These are phyloP conservation scores for Archilochus colubris DNA, from an alignment of 2,113 vertebrate genomes.

Conservation along the genomic window DNA sequence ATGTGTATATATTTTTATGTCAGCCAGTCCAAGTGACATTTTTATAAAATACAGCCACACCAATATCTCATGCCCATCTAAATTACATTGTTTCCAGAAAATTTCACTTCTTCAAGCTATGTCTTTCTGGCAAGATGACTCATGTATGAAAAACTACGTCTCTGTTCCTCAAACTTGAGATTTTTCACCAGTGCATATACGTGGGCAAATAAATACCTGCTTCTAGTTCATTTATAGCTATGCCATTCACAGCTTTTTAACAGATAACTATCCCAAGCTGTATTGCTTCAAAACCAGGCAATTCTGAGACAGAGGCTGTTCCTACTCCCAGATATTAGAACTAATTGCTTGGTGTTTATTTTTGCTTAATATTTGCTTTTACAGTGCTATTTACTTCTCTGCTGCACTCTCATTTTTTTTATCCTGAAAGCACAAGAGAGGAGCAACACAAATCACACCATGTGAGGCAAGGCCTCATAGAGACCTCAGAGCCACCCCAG, in stretches of 20 bases:
- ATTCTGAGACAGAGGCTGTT: not conserved
- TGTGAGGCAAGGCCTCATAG: accelerated
- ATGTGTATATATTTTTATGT: not conserved
- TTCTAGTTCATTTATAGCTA: not conserved
- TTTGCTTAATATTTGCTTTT: not conserved
- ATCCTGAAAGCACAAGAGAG: not conserved
- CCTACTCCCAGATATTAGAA: not conserved
- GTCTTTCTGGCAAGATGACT: not conserved
- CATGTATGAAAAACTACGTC: not conserved
- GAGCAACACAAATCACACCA: not conserved
- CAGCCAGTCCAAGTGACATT: not conserved
- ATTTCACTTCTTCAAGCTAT: not conserved
- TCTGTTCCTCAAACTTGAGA: not conserved
- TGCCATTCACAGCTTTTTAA: not conserved
- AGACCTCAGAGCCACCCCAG: not conserved
- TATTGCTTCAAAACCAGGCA: not conserved
- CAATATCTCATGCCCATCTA: not conserved
- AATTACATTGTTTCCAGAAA: not conserved
- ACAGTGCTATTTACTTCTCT: not conserved
- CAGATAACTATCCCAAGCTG: not conserved
- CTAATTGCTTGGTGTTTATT: not conserved
- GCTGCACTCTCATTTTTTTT: not conserved
- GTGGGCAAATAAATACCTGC: not conserved
- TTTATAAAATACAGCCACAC: not conserved
- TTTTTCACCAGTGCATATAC: not conserved